phyloP scores from a whole-genome alignment of 2,888 invertebrate species.

The Drosophila quinaria region DNA sequence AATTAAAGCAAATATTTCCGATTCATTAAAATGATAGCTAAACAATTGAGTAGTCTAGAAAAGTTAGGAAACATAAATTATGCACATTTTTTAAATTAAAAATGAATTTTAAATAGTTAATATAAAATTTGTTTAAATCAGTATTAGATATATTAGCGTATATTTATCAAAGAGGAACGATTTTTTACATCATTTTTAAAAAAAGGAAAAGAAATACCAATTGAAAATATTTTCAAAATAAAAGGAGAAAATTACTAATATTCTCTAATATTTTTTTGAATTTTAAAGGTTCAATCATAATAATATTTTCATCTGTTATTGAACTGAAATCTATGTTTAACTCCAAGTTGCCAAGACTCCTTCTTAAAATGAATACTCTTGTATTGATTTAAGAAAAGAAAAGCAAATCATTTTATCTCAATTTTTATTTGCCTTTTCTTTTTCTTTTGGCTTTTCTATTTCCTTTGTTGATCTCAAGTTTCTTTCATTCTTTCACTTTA shows the following conservation, averaged over 20 bases:
- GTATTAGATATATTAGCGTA: too few relatives aligned
- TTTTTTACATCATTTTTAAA: not conserved
- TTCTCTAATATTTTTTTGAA: not conserved
- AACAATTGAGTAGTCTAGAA: not conserved
- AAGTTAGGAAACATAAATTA: not conserved
- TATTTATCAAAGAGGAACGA: not conserved
- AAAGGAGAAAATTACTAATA: too few relatives aligned
- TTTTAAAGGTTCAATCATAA: not conserved
- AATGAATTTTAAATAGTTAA: too few relatives aligned
- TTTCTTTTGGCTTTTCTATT: slow-evolving; percentile 8
- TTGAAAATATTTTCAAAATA: too few relatives aligned
- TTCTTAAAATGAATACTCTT: not conserved
- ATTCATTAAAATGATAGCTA: not conserved
- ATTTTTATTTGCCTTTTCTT: slow-evolving; percentile 11
- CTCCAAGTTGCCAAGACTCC: not conserved
- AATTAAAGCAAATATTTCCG: not conserved
- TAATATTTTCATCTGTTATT: not conserved
- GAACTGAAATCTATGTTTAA: not conserved
- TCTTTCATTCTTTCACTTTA: slow-evolving; percentile 42
- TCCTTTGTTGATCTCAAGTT: slow-evolving; percentile 23
- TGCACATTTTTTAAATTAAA: not conserved
- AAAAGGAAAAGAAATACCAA: too few relatives aligned
- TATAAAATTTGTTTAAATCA: too few relatives aligned
- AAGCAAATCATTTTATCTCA: slow-evolving; percentile 25
- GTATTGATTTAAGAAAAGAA: slow-evolving; percentile 8